Evolutionary conservation across 2,797 vertebrate genomes (phyloP).

Genomic region (Perdix hodgsoniae): DNA sequence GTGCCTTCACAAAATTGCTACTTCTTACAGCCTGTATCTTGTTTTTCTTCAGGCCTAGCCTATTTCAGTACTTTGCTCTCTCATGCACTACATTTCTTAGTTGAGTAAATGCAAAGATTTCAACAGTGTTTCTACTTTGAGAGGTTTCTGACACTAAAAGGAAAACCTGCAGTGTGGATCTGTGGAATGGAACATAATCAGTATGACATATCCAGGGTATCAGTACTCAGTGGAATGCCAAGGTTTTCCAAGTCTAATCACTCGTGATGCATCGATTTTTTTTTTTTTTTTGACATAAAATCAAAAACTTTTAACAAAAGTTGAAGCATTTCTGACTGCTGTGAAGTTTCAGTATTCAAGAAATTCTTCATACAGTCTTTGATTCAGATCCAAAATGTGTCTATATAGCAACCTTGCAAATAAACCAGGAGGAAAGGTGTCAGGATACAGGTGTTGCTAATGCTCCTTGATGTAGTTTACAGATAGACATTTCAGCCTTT

Average conservation of each 20-base stretch:
- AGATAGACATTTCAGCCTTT: not conserved
- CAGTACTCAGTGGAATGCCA: not conserved
- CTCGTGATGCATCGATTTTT: not conserved
- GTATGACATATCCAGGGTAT: not conserved
- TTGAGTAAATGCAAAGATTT: not conserved
- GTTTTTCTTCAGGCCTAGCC: not conserved
- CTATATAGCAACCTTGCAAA: not conserved
- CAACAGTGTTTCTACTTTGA: not conserved
- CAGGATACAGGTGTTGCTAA: not conserved
- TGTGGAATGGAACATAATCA: not conserved
- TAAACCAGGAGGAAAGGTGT: not conserved
- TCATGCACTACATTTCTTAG: not conserved
- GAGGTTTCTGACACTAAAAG: not conserved
- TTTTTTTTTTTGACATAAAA: not conserved
- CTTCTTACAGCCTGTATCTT: not conserved
- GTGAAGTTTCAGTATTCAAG: not conserved
- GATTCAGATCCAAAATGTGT: not conserved
- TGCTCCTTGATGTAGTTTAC: accelerated
- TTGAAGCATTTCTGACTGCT: not conserved
- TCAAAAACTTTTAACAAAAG: not conserved
- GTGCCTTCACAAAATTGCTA: not conserved
- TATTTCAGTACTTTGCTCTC: not conserved
- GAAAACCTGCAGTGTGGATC: not conserved
- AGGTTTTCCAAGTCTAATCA: not conserved
- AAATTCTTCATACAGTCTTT: not conserved